A percentile compares a stretch with the other conserved stretches of the same genome.
Evolutionary conservation across 2,888 invertebrate species (phyloP).

Genomic region (Amiota mariae): DNA sequence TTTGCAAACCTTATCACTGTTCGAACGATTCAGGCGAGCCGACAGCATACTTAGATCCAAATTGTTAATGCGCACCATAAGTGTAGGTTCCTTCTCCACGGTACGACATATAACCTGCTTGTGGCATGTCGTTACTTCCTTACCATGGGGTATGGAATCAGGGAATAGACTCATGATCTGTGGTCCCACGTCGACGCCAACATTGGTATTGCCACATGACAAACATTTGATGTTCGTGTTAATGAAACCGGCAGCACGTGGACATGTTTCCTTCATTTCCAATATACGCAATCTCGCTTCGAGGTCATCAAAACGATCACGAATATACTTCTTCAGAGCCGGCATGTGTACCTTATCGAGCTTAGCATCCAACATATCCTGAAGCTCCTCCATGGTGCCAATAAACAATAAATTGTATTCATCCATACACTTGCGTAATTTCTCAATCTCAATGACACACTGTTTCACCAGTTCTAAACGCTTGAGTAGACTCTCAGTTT

Average conservation of each 20-base stretch:
- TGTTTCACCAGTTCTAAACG: constrained; percentile 63
- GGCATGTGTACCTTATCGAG: constrained; percentile 70
- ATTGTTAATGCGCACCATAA: constrained; percentile 58
- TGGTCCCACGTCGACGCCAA: constrained; percentile 60
- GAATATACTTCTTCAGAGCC: constrained; percentile 66
- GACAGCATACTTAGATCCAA: constrained; percentile 50
- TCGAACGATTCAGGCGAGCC: constrained; percentile 48
- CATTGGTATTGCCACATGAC: constrained; percentile 59
- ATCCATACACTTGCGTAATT: constrained; percentile 48
- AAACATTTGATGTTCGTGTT: constrained; percentile 60
- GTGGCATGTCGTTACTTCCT: constrained; percentile 40
- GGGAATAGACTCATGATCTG: constrained; percentile 45
- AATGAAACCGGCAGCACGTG: constrained; percentile 65
- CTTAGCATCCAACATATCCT: constrained; percentile 72
- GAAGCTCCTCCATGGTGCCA: constrained; percentile 69
- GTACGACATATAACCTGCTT: constrained; percentile 49
- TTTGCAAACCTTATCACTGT: constrained; percentile 51
- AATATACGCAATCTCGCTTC: constrained; percentile 50
- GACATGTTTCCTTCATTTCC: constrained; percentile 58
- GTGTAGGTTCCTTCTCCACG: constrained; percentile 55
- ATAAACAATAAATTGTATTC: constrained; percentile 60
- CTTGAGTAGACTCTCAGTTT: constrained; percentile 57
- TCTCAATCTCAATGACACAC: constrained; percentile 61
- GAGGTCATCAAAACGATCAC: constrained; percentile 57
- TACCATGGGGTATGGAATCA: constrained; percentile 35